These are phyloP conservation scores for Peromyscus eremicus DNA, from an alignment of 2,797 vertebrate species.

Conservation along the genomic window DNA sequence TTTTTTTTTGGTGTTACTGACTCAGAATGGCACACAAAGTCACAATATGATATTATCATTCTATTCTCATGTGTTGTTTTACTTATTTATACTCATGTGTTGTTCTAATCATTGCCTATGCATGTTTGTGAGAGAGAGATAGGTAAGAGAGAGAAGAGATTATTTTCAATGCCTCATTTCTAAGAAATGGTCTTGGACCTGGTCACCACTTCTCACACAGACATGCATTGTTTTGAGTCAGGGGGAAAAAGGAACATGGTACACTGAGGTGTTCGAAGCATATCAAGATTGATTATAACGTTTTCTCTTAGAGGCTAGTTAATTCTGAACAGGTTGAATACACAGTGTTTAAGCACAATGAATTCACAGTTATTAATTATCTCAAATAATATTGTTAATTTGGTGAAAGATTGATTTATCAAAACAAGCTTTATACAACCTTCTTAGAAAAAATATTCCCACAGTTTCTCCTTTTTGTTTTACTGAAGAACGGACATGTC, in stretches of 20 bases:
- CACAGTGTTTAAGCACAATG: not conserved
- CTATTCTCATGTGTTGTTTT: not conserved
- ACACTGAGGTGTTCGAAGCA: not conserved
- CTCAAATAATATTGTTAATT: not conserved
- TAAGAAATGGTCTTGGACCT: not conserved
- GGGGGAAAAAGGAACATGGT: not conserved
- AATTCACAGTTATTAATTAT: not conserved
- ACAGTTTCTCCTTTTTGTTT: not conserved
- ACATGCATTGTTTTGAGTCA: not conserved
- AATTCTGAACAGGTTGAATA: not conserved
- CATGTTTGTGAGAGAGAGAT: not conserved
- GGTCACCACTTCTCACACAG: not conserved
- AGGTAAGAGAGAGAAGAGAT: not conserved
- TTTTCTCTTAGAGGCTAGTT: not conserved
- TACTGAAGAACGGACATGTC: not conserved
- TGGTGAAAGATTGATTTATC: not conserved
- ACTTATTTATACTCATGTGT: no score
- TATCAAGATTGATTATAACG: not conserved
- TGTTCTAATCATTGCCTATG: not conserved
- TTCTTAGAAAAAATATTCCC: not conserved
- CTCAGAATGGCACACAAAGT: not conserved
- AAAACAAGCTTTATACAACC: not conserved
- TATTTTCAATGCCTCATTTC: not conserved
- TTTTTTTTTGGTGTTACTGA: not conserved
- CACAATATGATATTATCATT: not conserved